These are phyloP conservation scores for Hypomecis punctinalis DNA, from an alignment of 2,888 invertebrate genomes.

Conservation along the genomic window DNA sequence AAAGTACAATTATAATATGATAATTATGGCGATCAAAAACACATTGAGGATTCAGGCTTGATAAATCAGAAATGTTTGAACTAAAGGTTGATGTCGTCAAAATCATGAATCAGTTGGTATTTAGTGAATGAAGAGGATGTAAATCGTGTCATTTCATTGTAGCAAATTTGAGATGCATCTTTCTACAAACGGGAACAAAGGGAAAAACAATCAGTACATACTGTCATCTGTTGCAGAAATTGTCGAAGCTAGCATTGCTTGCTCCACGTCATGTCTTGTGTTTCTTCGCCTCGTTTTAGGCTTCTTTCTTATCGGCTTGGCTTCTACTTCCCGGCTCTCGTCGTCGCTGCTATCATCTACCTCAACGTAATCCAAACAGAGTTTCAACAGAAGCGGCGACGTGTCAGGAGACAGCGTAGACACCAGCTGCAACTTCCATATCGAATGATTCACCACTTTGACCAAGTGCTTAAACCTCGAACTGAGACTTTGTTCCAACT, in stretches of 20 bases:
- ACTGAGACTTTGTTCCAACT: conserved; percentile 55
- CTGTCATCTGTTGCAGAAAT: conserved; percentile 71
- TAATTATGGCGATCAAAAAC: too few species aligned
- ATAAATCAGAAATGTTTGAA: too few species aligned
- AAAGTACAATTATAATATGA: too few species aligned
- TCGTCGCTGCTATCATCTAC: conserved; percentile 79
- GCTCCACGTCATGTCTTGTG: conserved; percentile 69
- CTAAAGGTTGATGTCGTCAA: too few species aligned
- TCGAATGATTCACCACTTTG: conserved; percentile 87
- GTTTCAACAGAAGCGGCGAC: conserved; percentile 71
- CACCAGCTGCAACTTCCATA: conserved; percentile 90
- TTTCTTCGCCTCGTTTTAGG: conserved; percentile 68
- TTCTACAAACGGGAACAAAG: not conserved
- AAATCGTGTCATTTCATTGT: not conserved
- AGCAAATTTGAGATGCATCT: not conserved
- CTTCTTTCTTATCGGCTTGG: conserved; percentile 69
- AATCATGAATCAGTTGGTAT: too few species aligned
- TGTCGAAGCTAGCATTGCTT: conserved; percentile 70
- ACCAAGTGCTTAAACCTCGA: conserved; percentile 66
- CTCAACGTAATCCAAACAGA: conserved; percentile 78
- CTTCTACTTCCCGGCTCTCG: conserved; percentile 69
- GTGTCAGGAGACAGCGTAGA: conserved; percentile 81
- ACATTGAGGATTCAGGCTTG: too few species aligned
- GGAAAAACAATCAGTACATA: conserved; percentile 45
- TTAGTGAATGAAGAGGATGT: too few species aligned